Evolutionary conservation across 2,888 invertebrate genomes (phyloP).

Genomic region (Agrochola circellaris): DNA sequence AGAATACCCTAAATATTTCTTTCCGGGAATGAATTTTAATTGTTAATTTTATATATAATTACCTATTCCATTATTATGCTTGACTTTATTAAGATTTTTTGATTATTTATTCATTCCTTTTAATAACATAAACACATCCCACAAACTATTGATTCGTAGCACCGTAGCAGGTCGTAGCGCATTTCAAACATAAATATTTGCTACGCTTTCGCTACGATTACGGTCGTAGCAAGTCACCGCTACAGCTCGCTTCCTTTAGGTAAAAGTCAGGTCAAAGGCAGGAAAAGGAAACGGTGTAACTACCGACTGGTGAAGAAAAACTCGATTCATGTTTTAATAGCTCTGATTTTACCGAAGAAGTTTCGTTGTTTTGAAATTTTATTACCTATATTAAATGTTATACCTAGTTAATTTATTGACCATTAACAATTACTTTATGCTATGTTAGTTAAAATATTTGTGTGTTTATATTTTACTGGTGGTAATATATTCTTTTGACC

Average conservation of each 20-base stretch:
- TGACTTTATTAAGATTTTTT: neutral
- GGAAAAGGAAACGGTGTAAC: slow-evolving; percentile 68
- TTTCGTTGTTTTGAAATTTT: slow-evolving; percentile 13
- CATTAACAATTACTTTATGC: neutral
- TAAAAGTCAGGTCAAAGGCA: slow-evolving; percentile 70
- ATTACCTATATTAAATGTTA: slow-evolving; percentile 8
- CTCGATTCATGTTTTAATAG: slow-evolving; percentile 63
- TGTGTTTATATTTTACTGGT: neutral
- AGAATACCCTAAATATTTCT: slow-evolving; percentile 20
- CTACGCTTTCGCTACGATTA: slow-evolving; percentile 65
- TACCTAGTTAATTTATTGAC: slow-evolving; percentile 15
- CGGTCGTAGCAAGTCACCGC: slow-evolving; percentile 57
- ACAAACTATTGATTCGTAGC: slow-evolving; percentile 48
- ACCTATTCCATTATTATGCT: neutral
- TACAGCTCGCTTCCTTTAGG: slow-evolving; percentile 59
- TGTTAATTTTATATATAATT: neutral
- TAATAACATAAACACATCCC: neutral
- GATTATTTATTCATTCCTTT: neutral
- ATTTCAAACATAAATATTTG: slow-evolving; percentile 65
- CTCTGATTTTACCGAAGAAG: slow-evolving; percentile 47
- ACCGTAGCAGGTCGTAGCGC: slow-evolving; percentile 56
- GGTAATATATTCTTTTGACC: neutral
- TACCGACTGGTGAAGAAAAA: slow-evolving; percentile 58
- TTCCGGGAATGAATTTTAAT: slow-evolving; percentile 4
- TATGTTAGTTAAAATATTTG: neutral